Evolutionary conservation across 2,113 vertebrate species (phyloP), one percentile per base, ranked within the genome.

Genomic region (Oreochromis tanganicae): DNA sequence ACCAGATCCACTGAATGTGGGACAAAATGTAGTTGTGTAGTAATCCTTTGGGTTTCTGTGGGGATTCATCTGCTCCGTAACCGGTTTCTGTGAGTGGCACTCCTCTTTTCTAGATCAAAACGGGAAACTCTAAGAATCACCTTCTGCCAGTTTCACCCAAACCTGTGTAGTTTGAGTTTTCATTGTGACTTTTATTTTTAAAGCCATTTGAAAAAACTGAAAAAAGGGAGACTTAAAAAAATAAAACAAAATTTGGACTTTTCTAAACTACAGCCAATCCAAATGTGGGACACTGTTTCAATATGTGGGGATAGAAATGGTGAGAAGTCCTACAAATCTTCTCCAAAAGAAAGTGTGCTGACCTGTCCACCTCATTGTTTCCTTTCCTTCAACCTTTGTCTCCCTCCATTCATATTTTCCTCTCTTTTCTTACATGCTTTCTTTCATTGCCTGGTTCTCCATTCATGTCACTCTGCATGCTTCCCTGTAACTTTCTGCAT

Each of bases 401-500:
- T 73, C 50, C 36, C 41, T 68, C 27, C 46, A 55, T 80, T 80
- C 46, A 43, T 50, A 21, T 21, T 84, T 63, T 38, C 19, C 32
- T 12, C 41, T 38, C 21, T 21, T 6, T 36, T 14, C 43, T 24
- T 32, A 24, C 13, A 2, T 43, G 6, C 43, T 63, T 56, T 83
- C 38, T 88, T 34, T 75, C 57, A 66, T 46, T 82, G 63, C 13
- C 8, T 79, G 6, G 24, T 29, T 46, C 17, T 17, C 24, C 54
- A 82, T 43, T 84, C 29, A 46, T 85, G 29, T 55, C 14, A 32
- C 36, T 21, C n/a, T 54, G 17, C 80, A 27, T n/a, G 41, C 9
- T 83, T 52, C 50, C 81, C 66, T 81, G 16, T 7, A 80, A 75
- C 86, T 93, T 73, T 86, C 41, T 85, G 56, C 80, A 54, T 82